Percentiles rank a stretch among this genome's conserved stretches.
phyloP scores from a whole-genome alignment of 2,888 invertebrate species.

The Agonopterix alstromeriana region DNA sequence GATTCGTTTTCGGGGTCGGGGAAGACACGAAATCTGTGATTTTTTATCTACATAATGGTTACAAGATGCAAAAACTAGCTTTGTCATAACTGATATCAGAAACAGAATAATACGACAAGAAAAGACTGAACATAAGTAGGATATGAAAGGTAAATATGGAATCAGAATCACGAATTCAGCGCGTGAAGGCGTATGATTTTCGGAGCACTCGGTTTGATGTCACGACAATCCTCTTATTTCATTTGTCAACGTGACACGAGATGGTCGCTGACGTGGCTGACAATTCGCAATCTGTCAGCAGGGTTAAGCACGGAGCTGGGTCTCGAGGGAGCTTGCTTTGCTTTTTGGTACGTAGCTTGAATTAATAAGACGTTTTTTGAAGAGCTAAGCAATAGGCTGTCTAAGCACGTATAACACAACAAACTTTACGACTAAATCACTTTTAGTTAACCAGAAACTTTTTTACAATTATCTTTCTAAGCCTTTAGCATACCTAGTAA shows the following conservation, averaged over 20 bases:
- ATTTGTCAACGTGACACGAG: conserved; percentile 54
- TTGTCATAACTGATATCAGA: too few species aligned
- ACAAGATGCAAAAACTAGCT: too few species aligned
- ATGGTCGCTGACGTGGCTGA: conserved; percentile 42
- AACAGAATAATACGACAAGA: neutral
- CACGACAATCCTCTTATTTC: conserved; percentile 64
- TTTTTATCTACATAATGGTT: too few species aligned
- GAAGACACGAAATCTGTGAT: too few species aligned
- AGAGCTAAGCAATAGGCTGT: too few species aligned
- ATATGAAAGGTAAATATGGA: conserved; percentile 7
- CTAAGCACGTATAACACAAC: too few species aligned
- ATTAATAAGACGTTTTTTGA: too few species aligned
- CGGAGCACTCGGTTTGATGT: conserved; percentile 37
- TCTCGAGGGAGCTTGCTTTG: neutral
- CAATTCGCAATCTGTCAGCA: conserved; percentile 33
- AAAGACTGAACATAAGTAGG: neutral
- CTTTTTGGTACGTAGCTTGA: neutral
- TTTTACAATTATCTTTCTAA: too few species aligned
- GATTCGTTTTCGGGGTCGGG: too few species aligned
- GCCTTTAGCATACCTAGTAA: too few species aligned
- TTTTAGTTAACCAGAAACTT: too few species aligned
- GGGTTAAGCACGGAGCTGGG: conserved; percentile 7
- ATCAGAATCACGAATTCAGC: conserved; percentile 23
- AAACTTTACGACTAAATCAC: too few species aligned
- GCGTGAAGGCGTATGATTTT: conserved; percentile 39